phyloP scores from a whole-genome alignment of 2,888 invertebrate genomes.

The Rotaria macrura region DNA sequence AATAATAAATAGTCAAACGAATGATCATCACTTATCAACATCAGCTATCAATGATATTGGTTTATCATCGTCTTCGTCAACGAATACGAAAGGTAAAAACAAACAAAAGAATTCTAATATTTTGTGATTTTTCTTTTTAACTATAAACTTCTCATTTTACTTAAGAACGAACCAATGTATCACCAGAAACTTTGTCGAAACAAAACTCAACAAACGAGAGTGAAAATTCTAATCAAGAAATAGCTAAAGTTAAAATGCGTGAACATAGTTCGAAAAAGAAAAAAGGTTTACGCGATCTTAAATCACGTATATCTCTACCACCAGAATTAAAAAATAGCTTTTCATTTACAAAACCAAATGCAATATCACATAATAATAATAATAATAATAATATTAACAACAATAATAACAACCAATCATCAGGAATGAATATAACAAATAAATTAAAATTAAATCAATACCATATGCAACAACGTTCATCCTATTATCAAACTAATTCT shows the following conservation, averaged over 20 bases:
- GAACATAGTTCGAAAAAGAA: background rate
- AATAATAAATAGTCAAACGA: background rate
- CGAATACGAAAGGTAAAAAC: background rate
- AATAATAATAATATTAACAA: no score
- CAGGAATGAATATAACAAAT: background rate
- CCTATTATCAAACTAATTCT: slow-evolving; percentile 14
- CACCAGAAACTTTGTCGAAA: background rate
- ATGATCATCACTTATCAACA: background rate
- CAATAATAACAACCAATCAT: background rate
- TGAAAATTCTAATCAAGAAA: background rate
- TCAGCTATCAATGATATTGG: background rate
- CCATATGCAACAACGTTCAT: background rate
- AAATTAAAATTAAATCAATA: background rate
- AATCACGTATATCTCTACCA: slow-evolving; percentile 2
- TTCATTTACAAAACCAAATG: background rate
- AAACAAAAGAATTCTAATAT: no score
- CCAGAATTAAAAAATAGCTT: slow-evolving; percentile 6
- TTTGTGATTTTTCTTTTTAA: background rate
- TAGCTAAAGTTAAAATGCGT: background rate
- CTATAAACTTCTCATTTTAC: no score
- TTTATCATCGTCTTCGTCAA: background rate
- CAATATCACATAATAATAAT: background rate
- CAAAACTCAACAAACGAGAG: background rate
- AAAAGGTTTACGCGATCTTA: background rate
- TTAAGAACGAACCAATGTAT: background rate